phyloP scores from a whole-genome alignment of 1,140 invertebrate species.

The Zeugodacus cucurbitae region DNA sequence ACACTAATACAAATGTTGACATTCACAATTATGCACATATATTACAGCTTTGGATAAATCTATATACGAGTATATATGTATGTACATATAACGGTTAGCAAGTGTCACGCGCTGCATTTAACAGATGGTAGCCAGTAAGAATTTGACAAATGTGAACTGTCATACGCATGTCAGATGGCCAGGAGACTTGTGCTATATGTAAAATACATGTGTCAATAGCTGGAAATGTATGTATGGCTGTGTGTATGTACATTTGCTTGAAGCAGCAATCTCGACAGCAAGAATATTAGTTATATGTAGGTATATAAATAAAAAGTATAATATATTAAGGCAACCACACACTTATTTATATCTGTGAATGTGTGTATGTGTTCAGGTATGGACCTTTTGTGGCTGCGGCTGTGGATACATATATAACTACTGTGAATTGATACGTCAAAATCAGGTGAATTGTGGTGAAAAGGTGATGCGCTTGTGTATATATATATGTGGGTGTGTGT shows the following conservation, averaged over 20 bases:
- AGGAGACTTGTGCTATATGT: neutral
- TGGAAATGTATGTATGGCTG: neutral
- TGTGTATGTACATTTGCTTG: neutral
- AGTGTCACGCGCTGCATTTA: neutral
- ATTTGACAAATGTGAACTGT: slow-evolving; percentile 65
- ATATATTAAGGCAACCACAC: neutral
- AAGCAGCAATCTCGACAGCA: neutral
- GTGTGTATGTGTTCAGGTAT: neutral
- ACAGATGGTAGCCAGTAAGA: slow-evolving; percentile 45
- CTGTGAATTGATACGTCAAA: neutral
- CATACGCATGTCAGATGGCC: slow-evolving; percentile 50
- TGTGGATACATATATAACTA: neutral
- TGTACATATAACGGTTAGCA: neutral
- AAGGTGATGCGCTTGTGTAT: neutral
- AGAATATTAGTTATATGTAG: neutral
- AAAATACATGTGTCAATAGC: neutral
- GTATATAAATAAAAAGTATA: neutral
- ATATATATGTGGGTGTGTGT: neutral
- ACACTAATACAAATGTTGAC: neutral
- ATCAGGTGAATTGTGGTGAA: neutral
- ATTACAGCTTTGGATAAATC: neutral
- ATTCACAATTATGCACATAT: neutral
- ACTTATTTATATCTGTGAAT: neutral
- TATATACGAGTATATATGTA: no score
- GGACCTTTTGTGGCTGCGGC: no score